Evolutionary conservation across 2,113 vertebrate genomes (phyloP).

Genomic region (Mustelus asterias): DNA sequence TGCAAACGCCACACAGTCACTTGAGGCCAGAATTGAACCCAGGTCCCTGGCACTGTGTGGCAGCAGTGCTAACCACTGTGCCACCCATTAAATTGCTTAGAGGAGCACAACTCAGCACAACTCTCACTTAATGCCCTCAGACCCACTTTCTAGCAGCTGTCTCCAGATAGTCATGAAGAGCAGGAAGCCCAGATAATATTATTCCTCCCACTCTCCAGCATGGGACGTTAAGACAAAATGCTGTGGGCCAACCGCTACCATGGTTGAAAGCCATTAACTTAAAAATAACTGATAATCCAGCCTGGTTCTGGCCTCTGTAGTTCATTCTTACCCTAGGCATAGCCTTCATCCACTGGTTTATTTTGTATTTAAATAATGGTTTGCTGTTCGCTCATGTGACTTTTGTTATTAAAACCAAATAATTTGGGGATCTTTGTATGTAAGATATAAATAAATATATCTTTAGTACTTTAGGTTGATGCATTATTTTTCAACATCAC

Average conservation of each 20-base stretch:
- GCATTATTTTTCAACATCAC: not conserved
- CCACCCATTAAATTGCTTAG: not conserved
- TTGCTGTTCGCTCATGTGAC: not conserved
- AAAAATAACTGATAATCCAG: not conserved
- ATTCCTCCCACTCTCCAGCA: not conserved
- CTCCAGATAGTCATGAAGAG: not conserved
- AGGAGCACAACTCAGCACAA: not conserved
- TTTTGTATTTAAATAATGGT: not conserved
- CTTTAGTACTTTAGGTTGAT: not conserved
- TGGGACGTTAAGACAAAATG: not conserved
- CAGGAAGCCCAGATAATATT: not conserved
- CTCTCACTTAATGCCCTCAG: not conserved
- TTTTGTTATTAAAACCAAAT: not conserved
- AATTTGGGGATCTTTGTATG: not conserved
- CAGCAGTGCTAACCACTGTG: too few relatives aligned
- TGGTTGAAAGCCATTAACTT: not conserved
- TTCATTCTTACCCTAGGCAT: not conserved
- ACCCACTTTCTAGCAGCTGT: not conserved
- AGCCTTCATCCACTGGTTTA: not conserved
- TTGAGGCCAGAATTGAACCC: too few relatives aligned
- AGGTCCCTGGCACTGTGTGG: too few relatives aligned
- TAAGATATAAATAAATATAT: not conserved
- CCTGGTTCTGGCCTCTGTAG: not conserved
- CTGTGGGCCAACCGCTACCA: not conserved
- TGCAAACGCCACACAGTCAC: too few relatives aligned